Conservation (phyloP, 2,797 vertebrate genomes). For the Bovichtus diacanthus region DNA sequence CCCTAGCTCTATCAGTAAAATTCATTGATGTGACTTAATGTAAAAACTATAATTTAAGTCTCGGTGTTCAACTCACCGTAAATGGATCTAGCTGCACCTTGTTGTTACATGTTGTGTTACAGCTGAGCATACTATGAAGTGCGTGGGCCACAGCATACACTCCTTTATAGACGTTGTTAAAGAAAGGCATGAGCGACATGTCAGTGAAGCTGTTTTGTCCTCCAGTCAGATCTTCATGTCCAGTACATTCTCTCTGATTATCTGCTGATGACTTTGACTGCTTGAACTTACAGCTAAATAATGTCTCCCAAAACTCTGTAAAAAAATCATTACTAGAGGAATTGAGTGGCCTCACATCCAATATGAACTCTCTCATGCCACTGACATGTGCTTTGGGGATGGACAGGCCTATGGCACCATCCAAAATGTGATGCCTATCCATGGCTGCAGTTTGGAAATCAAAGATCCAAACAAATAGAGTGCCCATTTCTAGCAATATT, state of each 20-base stretch:
- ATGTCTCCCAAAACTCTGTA: constrained; percentile 76
- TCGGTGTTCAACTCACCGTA: constrained; percentile 59
- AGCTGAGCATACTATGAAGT: constrained; percentile 73
- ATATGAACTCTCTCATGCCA: constrained; percentile 76
- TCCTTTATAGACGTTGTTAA: constrained; percentile 82
- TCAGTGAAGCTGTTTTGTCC: constrained; percentile 77
- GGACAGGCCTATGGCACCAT: constrained; percentile 81
- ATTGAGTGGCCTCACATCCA: constrained; percentile 72
- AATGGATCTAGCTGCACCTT: constrained; percentile 61
- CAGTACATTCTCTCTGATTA: constrained; percentile 63
- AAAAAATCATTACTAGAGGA: constrained; percentile 67
- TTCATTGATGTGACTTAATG: neutral
- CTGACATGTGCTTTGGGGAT: constrained; percentile 78
- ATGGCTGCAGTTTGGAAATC: constrained; percentile 71
- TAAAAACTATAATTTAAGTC: rapidly evolving
- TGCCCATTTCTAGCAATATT: neutral
- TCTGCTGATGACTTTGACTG: neutral
- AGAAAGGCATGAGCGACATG: constrained; percentile 80
- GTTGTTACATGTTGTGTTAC: constrained; percentile 69
- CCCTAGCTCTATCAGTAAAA: too few species aligned
- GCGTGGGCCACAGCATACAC: constrained; percentile 82
- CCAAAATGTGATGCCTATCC: constrained; percentile 71
- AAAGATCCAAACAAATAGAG: constrained; percentile 73
- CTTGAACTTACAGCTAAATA: constrained; percentile 74
- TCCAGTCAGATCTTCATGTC: constrained; percentile 65